Evolutionary conservation across 2,888 invertebrate genomes (phyloP), one percentile per base, ranked within the genome.

Genomic region (Mayetiola destructor): DNA sequence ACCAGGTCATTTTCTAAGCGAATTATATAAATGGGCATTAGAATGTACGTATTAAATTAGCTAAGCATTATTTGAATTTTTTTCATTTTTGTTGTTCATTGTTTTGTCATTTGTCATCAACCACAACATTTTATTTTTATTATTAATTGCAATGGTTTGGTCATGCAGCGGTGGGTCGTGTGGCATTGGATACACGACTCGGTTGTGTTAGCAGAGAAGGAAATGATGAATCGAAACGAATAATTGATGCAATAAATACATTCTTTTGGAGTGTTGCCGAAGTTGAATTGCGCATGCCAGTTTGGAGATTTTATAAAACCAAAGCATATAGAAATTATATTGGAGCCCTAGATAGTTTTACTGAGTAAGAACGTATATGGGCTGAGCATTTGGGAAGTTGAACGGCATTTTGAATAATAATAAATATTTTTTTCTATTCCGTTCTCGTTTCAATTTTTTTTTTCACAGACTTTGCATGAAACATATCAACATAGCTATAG

Each of bases 11-110:
- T 84, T 85, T 68, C 75, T 82, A 61, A 79, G 78, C 60, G 84
- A 86, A 69, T 76, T 86, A 59, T 82, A 83, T 69, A 84, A 84
- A 74, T 88, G 88, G 88, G 83, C 85, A 20, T 74, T 88, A 59
- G 88, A 88, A 76, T 86, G 88, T 84, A 76, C 80, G 83, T 80
- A 58, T 59, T 58, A 40, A 57, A 42, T 55, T 36, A 58, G 35
- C 35, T 37, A 2, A 16, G 12, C 12, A 9, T 3, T 21, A 21
- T 27, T 10, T 42, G 16, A 8, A 9, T 32, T 32, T 32, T 32
- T 42, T 20, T 42, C 20, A 3, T 42, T 42, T n/a, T 42, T n/a
- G 40, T 56, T 23, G 29, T 40, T 37, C 16, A 29, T n/a, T 23
- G 29, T 23, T 29, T 29, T 29, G 29, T 16, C 5, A 37, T 37